Base-by-base conservation (phyloP, 2,888 invertebrate species). In the Limnephilus rhombicus region DNA sequence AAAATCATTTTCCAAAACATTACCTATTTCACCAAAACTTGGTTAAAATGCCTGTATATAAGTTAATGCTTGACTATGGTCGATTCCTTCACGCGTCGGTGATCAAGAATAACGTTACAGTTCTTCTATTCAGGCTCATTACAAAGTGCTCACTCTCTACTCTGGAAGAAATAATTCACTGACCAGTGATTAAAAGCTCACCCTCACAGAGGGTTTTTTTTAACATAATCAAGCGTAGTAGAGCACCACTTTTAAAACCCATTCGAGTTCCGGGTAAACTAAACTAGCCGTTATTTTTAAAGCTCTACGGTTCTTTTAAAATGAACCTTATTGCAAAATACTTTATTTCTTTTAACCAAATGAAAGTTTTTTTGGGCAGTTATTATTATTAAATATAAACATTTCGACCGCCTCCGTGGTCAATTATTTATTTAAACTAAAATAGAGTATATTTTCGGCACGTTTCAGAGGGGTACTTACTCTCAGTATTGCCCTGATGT, bases 141-240 rank as follows among this genome's bases (percentile, higher is more conserved):
- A 68, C 34, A 83, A 34, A 83, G 83, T 86, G n/a, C 41, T 85
- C 85, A 41, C 41, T 68, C 53, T 68, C 34, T 37, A n/a, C 88
- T 88, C 88, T 88, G 68, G 7, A 37, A 68, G 87, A 31, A 88
- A 88, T 80, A 88, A 49, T 80, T 68, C 88, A 31, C 88, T 88
- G 88, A 80, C 68, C 88, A 80, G 88, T 80, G 88, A 88, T 68
- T 88, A 41, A 31, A 80, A 37, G 29, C 34, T 88, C 45, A 34
- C n/a, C 34, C 12, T 88, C 68, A 88, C 80, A 88, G 85, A 88
- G 80, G 68, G 18, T 68, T 88, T 88, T 88, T 88, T 87, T 88
- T 68, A 34, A 80, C 80, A 37, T 88, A 68, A 88, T 68, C 53
- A 87, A 80, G 80, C 88, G n/a, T 88, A 53, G 87, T 49, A 15